Base-by-base conservation (phyloP, 2,888 invertebrate genomes). In the Scrobipalpa costella region DNA sequence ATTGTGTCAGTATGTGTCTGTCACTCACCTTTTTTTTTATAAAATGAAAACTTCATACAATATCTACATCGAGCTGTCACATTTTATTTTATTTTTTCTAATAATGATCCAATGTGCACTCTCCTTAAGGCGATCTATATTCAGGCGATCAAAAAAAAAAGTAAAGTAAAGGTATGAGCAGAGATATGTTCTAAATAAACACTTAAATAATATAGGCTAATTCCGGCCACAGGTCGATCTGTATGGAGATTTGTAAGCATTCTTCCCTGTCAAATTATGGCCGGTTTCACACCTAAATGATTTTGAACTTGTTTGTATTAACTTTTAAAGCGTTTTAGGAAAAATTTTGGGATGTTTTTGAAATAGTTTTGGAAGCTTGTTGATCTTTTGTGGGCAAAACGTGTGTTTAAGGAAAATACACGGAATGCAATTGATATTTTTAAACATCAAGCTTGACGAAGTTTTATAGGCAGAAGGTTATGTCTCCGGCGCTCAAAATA, bases 181-280 rank as follows among this genome's bases (percentile, higher is more conserved):
- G n/a, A 27, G 59, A 27, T n/a, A 55, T n/a, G 33, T 15, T 55
- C 73, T 75, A 79, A 79, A 78, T 76, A 77, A 79, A 80, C 76
- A 78, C 67, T 71, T 71, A 69, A 66, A 66, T 58, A 71, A 73
- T 73, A 76, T 76, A 69, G 79, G 83, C 82, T 85, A 83, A 81
- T 82, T 84, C 75, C 69, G 74, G 76, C 75, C 70, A 78, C 74
- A 78, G 75, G 76, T 79, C 79, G 82, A 84, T 84, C 82, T 81
- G 80, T 80, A 73, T 72, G 69, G 67, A 71, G 68, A 61, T 61
- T 73, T 75, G 73, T 68, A 68, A 60, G 50, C 34, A 58, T 44
- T 57, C 61, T 13, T 55, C 21, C 44, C 47, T 52, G 74, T 78
- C 78, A 73, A 71, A 73, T 68, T 71, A 71, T 71, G 69, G 38